Evolutionary conservation across 2,888 invertebrate genomes (phyloP), one percentile per base, ranked within the genome.

Genomic region (Meteorus cinctellus): DNA sequence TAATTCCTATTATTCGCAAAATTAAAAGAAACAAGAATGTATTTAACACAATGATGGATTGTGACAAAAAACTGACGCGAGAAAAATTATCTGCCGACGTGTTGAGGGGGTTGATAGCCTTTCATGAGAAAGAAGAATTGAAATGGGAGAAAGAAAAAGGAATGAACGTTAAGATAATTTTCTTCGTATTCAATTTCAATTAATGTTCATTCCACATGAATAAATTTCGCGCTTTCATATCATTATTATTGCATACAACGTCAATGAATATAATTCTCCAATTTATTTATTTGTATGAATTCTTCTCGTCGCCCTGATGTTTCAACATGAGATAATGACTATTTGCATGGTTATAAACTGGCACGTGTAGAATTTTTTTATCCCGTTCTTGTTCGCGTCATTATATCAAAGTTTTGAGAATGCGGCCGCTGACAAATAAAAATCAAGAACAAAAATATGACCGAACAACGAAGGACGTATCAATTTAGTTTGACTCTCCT

Each of bases 401-500:
- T 34, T n/a, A 4, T 16, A 59, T 31, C 5, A 70, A 31, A 51
- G 31, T 34, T 70, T 70, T 36, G 41, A 62, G 34, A 62, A 62
- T 16, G 34, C 14, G 27, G 34, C 34, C 41, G 24, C 45, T 59
- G 19, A 27, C 27, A 12, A 24, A 65, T 59, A 48, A 27, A 73
- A 73, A 72, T 60, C 19, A 16, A 48, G 48, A 80, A 81, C 81
- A 84, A 82, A 84, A 87, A 88, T 87, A 85, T 85, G 86, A 81
- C 84, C 81, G 85, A 82, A 75, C 69, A 80, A 76, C 85, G 88
- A 89, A 89, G 89, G 89, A 89, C 89, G 87, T 89, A 88, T 89
- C 89, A 89, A 89, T 89, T 89, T 87, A 88, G 85, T 80, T 85
- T 83, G 84, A 85, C 89, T 88, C 88, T 87, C 84, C 86, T 83